These are phyloP conservation scores for Spodoptera litura DNA, from an alignment of 1,140 invertebrate species.

Conservation along the genomic window DNA sequence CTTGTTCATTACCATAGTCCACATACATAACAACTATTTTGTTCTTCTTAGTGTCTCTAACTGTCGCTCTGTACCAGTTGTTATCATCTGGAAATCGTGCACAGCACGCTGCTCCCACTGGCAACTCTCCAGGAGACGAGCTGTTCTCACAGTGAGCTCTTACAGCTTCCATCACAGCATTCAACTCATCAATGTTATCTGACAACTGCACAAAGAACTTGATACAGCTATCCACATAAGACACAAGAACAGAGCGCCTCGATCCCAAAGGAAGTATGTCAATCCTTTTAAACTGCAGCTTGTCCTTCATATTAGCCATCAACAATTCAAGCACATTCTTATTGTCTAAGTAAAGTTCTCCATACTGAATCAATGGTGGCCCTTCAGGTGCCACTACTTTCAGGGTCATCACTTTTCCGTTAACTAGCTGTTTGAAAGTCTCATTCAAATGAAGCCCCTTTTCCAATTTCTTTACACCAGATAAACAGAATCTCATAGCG, in stretches of 20 bases:
- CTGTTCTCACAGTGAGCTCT: constrained; percentile 79
- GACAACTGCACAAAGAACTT: constrained; percentile 91
- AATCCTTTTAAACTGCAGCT: constrained; percentile 79
- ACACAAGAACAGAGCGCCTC: constrained; percentile 87
- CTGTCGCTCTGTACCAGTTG: constrained; percentile 91
- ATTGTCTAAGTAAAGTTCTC: constrained; percentile 88
- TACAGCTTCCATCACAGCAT: constrained; percentile 85
- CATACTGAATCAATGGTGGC: constrained; percentile 90
- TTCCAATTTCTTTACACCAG: constrained; percentile 88
- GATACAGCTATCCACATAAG: constrained; percentile 89
- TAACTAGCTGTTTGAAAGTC: constrained; percentile 89
- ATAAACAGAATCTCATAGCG: constrained; percentile 90
- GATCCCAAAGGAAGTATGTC: constrained; percentile 84
- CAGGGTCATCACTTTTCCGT: constrained; percentile 87
- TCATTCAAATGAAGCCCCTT: constrained; percentile 89
- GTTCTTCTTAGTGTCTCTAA: constrained; percentile 82
- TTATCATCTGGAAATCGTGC: constrained; percentile 90
- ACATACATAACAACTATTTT: constrained; percentile 89
- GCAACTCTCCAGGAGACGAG: constrained; percentile 78
- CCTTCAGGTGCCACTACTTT: constrained; percentile 89
- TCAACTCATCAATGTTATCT: constrained; percentile 86
- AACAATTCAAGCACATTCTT: constrained; percentile 87
- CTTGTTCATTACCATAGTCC: constrained; percentile 93
- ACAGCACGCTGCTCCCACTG: constrained; percentile 90
- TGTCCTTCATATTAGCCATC: constrained; percentile 81